Percentiles rank a stretch among this genome's conserved stretches.
phyloP scores from a whole-genome alignment of 2,113 vertebrate genomes.

The Lagenorhynchus albirostris region DNA sequence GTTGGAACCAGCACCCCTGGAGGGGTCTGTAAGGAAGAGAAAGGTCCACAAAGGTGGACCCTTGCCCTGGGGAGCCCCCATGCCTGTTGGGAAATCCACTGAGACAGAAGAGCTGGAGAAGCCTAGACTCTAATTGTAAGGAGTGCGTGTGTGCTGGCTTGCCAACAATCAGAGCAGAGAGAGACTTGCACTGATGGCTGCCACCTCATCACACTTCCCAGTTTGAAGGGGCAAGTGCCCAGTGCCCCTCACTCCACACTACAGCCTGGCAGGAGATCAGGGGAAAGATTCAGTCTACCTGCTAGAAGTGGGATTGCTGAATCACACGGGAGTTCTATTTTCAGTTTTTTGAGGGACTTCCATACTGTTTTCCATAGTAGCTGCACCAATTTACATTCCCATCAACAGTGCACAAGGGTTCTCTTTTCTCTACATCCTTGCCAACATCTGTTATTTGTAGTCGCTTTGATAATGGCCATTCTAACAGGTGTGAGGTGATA shows the following conservation, averaged over 20 bases:
- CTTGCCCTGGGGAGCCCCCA: not conserved
- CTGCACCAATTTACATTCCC: not conserved
- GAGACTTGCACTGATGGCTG: not conserved
- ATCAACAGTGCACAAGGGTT: not conserved
- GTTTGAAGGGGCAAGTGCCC: not conserved
- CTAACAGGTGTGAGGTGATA: not conserved
- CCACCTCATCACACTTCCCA: not conserved
- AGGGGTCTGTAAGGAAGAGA: not conserved
- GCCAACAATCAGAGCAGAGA: not conserved
- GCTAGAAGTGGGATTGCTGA: not conserved
- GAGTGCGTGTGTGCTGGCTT: accelerated
- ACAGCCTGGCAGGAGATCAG: not conserved
- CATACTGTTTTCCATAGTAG: not conserved
- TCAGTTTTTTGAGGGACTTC: not conserved
- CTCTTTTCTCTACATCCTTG: not conserved
- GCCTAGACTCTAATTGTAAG: not conserved
- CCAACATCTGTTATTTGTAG: not conserved
- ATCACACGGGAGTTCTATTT: too few species aligned
- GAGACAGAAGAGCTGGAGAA: not conserved
- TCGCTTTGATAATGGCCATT: not conserved
- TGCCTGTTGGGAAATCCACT: not conserved
- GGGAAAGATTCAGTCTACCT: not conserved
- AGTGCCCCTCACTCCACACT: not conserved
- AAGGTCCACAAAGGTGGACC: not conserved
- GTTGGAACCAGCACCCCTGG: not conserved